Base-by-base conservation (phyloP, 2,113 vertebrate genomes). In the Accipiter cooperii region DNA sequence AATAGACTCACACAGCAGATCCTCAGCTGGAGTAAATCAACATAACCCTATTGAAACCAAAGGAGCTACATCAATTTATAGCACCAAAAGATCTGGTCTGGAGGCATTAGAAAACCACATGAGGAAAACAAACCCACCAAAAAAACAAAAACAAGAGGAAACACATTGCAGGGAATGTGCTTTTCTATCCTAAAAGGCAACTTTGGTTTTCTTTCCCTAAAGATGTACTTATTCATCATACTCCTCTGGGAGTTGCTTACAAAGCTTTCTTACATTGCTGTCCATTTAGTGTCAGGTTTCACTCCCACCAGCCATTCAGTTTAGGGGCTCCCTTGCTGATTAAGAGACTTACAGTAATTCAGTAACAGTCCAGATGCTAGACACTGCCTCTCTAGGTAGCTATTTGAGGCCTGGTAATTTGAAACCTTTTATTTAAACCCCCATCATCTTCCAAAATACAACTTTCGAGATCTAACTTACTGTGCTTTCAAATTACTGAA, bases 371-470 rank as follows among this genome's bases (percentile, higher is more conserved):
- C 91, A 96, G 80, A 87, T 94, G 87, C 81, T 71, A 82, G 52
- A 91, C 57, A 61, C 81, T 94, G 77, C 74, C 94, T 92, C 96
- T 96, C 89, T 80, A 94, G 84, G 71, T 70, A 97, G 63, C 75
- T 91, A 84, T 95, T 95, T 96, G 91, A 95, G 84, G 64, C 69
- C 80, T 87, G 44, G 90, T 83, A 95, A 97, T 91, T 87, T 80
- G 70, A 97, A 97, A 88, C 51, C 85, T 96, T 96, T 91, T 84
- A 90, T 95, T 98, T 96, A 95, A 96, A 89, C 66, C 40, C 57
- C 76, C 73, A 20, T 89, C 90, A 95, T 95, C 87, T 82, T 96
- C 76, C 84, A 91, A 96, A 97, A 92, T 42, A 92, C 63, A 89
- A 69, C 69, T 81, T 91, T 94, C 5, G 8, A 84, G 65, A 57